These are phyloP conservation scores for Caenorhabditis inopinata DNA, from an alignment of 1,140 invertebrate genomes.

Conservation along the genomic window DNA sequence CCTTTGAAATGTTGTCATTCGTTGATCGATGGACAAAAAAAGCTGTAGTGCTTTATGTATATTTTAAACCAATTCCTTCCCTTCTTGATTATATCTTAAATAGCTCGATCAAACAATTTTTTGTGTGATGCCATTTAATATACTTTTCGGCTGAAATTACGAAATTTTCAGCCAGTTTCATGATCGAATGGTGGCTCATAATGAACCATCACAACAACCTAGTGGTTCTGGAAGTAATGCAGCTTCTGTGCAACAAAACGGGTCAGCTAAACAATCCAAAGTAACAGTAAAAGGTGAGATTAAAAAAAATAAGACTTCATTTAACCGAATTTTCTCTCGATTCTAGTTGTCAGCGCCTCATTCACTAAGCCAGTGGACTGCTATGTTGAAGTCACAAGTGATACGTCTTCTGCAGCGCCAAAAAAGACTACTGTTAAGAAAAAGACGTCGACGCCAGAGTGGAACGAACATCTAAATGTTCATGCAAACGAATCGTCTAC, in stretches of 20 bases:
- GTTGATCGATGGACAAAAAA: no score
- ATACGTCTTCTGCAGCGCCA: conserved; percentile 20
- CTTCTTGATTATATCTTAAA: no score
- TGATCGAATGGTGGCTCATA: conserved; percentile 16
- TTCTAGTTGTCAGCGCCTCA: conserved; percentile 48
- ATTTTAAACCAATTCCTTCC: not conserved
- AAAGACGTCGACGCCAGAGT: conserved; percentile 58
- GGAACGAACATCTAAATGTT: conserved; percentile 56
- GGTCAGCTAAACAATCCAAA: not conserved
- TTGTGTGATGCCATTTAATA: not conserved
- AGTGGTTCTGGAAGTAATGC: conserved; percentile 1
- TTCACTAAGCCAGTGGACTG: conserved; percentile 50
- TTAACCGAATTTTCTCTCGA: not conserved
- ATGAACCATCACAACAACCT: not conserved
- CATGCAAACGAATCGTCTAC: conserved; percentile 56
- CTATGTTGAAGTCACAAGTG: conserved; percentile 54
- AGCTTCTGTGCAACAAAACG: not conserved
- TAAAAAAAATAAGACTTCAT: no score
- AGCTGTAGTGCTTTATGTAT: not conserved
- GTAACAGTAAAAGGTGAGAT: conserved; percentile 7
- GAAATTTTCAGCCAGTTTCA: not conserved
- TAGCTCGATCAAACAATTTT: no score
- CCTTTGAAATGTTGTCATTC: not conserved
- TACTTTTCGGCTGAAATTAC: not conserved
- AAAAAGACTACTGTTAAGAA: conserved; percentile 53